Evolutionary conservation across 2,888 invertebrate genomes (phyloP).

Genomic region (Glyphotaelius pellucidus): DNA sequence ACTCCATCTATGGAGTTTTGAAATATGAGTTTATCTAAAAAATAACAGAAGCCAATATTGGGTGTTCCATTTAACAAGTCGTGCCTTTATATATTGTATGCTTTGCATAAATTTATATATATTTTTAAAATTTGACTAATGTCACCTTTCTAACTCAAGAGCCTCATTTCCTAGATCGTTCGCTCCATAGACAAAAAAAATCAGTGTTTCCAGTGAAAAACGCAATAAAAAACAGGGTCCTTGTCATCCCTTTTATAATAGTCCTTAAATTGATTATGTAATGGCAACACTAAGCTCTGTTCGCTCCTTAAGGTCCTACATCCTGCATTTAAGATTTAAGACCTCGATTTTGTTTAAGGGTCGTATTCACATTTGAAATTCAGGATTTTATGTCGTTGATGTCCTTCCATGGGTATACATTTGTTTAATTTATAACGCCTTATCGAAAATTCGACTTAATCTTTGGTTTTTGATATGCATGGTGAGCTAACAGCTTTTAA

Average conservation of each 20-base stretch:
- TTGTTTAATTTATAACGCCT: neutral
- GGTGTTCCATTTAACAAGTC: no score
- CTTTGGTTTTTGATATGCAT: neutral
- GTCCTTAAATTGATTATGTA: constrained; percentile 32
- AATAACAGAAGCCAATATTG: no score
- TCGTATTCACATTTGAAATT: neutral
- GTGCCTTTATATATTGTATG: no score
- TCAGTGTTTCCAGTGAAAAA: constrained; percentile 6
- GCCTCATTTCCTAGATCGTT: neutral
- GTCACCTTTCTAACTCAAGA: neutral
- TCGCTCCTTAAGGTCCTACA: neutral
- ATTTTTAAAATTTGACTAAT: neutral
- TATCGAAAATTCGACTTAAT: neutral
- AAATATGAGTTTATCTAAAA: no score
- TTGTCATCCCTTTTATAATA: constrained; percentile 34
- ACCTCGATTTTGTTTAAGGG: neutral
- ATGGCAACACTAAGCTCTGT: constrained; percentile 6
- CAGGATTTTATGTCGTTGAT: neutral
- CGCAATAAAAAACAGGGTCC: constrained; percentile 1
- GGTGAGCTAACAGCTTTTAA: no score
- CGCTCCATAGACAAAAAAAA: neutral
- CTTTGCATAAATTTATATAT: no score
- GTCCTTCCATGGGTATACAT: neutral
- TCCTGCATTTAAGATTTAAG: neutral
- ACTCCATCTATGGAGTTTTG: no score